Percentiles rank a stretch among this genome's conserved stretches.
Evolutionary conservation across 1,140 invertebrate genomes (phyloP).

Genomic region (Leptinotarsa undecemlineata): DNA sequence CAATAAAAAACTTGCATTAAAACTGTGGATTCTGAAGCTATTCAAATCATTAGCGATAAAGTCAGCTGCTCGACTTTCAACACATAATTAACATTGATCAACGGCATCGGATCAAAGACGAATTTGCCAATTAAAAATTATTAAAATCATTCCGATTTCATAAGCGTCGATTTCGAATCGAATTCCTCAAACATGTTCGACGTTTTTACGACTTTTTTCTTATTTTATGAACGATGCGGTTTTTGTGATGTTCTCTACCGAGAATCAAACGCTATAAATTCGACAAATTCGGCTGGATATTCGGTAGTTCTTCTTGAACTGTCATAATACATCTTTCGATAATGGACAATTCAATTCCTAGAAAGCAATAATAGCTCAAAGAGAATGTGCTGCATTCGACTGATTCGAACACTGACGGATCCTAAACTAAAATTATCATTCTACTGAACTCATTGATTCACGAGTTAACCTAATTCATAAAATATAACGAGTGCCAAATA

Average conservation of each 20-base stretch:
- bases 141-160: neutral
- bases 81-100: neutral
- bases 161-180: neutral
- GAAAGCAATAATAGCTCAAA: neutral
- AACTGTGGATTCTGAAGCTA: neutral
- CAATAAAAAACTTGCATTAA: too few relatives aligned
- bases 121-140: slow-evolving; percentile 4
- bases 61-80: neutral
- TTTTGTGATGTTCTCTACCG: neutral
- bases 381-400: neutral
- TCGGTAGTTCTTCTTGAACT: slow-evolving; percentile 14
- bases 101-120: neutral
- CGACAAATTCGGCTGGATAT: neutral
- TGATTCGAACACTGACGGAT: neutral
- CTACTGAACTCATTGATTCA: too few relatives aligned
- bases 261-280: neutral
- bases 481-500: too few relatives aligned
- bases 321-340: slow-evolving; percentile 13
- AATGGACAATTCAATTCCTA: slow-evolving; percentile 7
- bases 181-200: neutral
- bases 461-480: too few relatives aligned
- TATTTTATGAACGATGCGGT: slow-evolving; percentile 3
- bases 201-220: neutral
- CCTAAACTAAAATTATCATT: too few relatives aligned
- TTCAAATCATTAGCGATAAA: neutral